phyloP scores from a whole-genome alignment of 2,888 invertebrate species.

The Aelia acuminata region DNA sequence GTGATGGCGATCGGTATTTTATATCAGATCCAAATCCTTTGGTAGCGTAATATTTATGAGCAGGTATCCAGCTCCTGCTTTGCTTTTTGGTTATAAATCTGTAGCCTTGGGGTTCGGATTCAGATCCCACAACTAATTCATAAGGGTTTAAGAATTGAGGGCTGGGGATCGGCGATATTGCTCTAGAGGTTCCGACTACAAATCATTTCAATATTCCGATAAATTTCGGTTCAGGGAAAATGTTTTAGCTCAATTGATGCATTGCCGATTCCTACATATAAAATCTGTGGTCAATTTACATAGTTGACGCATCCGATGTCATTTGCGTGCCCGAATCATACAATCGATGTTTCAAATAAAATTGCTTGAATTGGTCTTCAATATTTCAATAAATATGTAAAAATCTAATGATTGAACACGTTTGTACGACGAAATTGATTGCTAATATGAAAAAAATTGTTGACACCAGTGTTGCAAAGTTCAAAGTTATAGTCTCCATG shows the following conservation, averaged over 20 bases:
- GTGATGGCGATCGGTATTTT: background rate
- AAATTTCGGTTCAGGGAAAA: slow-evolving; percentile 21
- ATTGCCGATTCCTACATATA: background rate
- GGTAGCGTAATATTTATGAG: background rate
- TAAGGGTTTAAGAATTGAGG: slow-evolving; percentile 29
- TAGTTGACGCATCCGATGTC: background rate
- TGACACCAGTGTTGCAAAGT: too few relatives aligned
- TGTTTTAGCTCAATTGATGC: background rate
- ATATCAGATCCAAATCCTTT: background rate
- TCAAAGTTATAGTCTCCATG: too few relatives aligned
- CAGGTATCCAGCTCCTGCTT: background rate
- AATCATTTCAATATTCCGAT: slow-evolving; percentile 23
- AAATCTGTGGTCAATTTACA: background rate
- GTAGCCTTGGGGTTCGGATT: background rate
- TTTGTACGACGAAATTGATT: too few relatives aligned
- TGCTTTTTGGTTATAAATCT: slow-evolving; percentile 15
- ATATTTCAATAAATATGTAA: too few relatives aligned
- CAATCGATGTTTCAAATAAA: background rate
- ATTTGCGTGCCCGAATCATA: background rate
- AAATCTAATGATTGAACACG: too few relatives aligned
- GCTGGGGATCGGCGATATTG: background rate
- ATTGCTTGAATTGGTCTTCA: too few relatives aligned
- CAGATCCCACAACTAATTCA: slow-evolving; percentile 9
- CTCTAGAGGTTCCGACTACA: background rate
- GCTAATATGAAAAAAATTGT: too few relatives aligned